Conservation (phyloP, 2,888 invertebrate species). For the Eulithis prunata region DNA sequence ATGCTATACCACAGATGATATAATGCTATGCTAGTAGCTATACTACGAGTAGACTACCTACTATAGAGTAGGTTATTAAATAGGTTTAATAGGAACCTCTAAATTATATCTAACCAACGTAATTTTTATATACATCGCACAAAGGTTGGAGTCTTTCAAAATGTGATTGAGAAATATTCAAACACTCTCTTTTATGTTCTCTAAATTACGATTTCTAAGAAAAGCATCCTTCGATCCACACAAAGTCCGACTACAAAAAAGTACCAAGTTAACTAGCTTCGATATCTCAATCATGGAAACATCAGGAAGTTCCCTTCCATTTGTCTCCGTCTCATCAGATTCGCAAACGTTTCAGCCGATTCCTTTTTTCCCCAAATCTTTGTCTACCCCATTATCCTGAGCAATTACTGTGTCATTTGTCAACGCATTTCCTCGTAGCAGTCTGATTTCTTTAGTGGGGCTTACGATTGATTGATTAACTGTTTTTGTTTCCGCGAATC, state of each 20-base stretch:
- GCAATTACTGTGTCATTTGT: slow-evolving; percentile 81
- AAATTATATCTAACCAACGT: no score
- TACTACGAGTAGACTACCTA: no score
- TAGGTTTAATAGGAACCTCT: no score
- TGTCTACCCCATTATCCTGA: slow-evolving; percentile 64
- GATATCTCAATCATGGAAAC: slow-evolving; percentile 51
- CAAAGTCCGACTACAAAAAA: slow-evolving; percentile 1
- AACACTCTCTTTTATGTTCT: no score
- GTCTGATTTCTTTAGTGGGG: slow-evolving; percentile 72
- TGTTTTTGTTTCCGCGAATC: slow-evolving; percentile 48
- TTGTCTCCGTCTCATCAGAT: slow-evolving; percentile 75
- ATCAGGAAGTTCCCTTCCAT: slow-evolving; percentile 61
- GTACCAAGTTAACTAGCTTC: slow-evolving; percentile 11
- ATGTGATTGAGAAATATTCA: no score
- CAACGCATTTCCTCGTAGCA: slow-evolving; percentile 62
- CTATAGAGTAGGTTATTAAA: no score
- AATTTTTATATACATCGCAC: no score
- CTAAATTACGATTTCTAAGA: no score
- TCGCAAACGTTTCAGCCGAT: slow-evolving; percentile 66
- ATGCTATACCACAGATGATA: no score
- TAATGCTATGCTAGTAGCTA: no score
- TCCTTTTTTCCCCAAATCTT: slow-evolving; percentile 65
- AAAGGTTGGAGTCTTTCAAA: no score
- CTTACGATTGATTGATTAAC: slow-evolving; percentile 74
- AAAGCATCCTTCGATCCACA: background rate